Base-by-base conservation (phyloP, 2,113 vertebrate genomes). In the Thryonomys swinderianus region DNA sequence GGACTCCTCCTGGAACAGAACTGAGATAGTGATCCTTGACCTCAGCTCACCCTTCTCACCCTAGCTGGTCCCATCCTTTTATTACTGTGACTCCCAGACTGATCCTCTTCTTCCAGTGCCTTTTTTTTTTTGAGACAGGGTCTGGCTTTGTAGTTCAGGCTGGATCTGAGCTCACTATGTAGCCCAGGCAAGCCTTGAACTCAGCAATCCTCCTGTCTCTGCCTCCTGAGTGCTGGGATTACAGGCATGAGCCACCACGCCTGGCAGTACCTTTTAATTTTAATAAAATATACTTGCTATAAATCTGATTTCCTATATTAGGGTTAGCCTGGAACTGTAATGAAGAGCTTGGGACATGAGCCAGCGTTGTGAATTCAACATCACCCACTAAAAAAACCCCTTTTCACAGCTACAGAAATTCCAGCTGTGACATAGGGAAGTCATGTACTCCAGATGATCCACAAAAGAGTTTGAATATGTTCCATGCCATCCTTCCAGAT, bases 371-470 rank as follows among this genome's bases (percentile, higher is more conserved):
- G 73, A 95, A 86, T 93, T 95, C 96, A 64, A 59, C 37, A 90
- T 96, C 93, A 90, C 53, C 84, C 83, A 97, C 88, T 88, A 95
- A 91, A 11, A 59, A 84, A 95, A 73, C 61, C 97, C 84, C 98
- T 97, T 96, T 97, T 98, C 97, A 98, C 96, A 95, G 98, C 97
- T 98, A 98, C 96, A 97, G 97, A 59, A 95, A 94, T 91, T 64
- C 83, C 88, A 93, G 84, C 95, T 93, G 71, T 4, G 96, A 93
- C 74, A 88, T 94, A 59, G 0, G 0, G 80, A 95, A 94, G 91
- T 81, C 94, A 88, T 79, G 84, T 89, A 94, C 87, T 96, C 42
- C 93, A 96, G 96, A 81, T 0, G 17, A 97, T 93, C 80, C 90
- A 67, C 79, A 88, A 81, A 71, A 95, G 79, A 94, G 66, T 30